phyloP scores from a whole-genome alignment of 1,140 invertebrate genomes.

The Condylostylus longicornis region DNA sequence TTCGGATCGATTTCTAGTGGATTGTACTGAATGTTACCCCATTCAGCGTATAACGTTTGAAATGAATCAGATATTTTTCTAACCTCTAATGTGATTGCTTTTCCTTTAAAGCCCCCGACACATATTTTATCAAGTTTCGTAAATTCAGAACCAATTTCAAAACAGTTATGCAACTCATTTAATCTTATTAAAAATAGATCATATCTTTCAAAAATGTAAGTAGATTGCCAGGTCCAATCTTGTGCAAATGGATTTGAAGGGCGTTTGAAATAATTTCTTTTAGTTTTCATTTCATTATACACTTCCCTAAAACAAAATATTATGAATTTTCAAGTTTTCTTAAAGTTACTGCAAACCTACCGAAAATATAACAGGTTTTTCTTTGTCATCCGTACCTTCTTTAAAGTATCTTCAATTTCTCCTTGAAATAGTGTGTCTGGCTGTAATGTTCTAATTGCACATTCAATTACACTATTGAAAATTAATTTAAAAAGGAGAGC shows the following conservation, averaged over 20 bases:
- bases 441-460: constrained; percentile 34
- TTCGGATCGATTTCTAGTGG: constrained; percentile 37
- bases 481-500: constrained; percentile 52
- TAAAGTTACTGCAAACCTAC: constrained; percentile 17
- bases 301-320: constrained; percentile 20
- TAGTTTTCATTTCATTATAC: constrained; percentile 38
- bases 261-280: constrained; percentile 32
- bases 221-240: constrained; percentile 51
- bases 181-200: constrained; percentile 45
- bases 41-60: constrained; percentile 45
- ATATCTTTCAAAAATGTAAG: constrained; percentile 47
- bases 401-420: constrained; percentile 42
- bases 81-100: constrained; percentile 36
- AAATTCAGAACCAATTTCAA: constrained; percentile 55
- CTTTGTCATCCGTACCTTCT: constrained; percentile 30
- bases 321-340: not conserved
- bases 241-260: constrained; percentile 28
- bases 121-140: constrained; percentile 68
- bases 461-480: constrained; percentile 53
- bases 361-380: constrained; percentile 31
- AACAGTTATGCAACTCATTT: constrained; percentile 39
- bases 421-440: constrained; percentile 47
- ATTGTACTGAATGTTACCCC: constrained; percentile 40
- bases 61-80: constrained; percentile 50
- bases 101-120: constrained; percentile 55